A percentile compares a stretch with the other conserved stretches of the same genome.
Conservation (phyloP, 1,140 invertebrate species). For the Macrotrachela quadricornifera region DNA sequence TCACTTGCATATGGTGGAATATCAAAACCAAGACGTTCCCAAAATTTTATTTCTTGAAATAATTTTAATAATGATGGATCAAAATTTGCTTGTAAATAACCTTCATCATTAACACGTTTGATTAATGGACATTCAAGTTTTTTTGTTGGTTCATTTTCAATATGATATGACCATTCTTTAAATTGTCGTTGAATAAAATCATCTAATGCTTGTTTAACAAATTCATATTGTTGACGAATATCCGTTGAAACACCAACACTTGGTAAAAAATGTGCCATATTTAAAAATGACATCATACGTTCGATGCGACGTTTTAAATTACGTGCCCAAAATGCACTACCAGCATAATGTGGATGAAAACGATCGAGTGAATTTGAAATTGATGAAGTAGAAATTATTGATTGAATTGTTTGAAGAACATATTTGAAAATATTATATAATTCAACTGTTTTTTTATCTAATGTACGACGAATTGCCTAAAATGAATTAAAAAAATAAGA, state of each 20-base stretch:
- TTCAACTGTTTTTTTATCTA: constrained; percentile 36
- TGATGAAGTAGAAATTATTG: no score
- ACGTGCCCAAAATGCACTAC: constrained; percentile 41
- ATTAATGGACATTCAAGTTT: constrained; percentile 48
- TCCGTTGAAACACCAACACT: constrained; percentile 46
- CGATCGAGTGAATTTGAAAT: no score
- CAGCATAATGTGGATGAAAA: constrained; percentile 43
- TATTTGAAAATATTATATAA: constrained; percentile 51
- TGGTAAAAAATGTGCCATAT: constrained; percentile 47
- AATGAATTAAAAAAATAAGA: constrained; percentile 1
- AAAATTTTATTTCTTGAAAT: constrained; percentile 45
- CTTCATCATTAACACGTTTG: constrained; percentile 37
- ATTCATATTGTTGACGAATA: constrained; percentile 41
- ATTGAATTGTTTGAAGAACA: constrained; percentile 50
- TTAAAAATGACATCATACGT: constrained; percentile 34
- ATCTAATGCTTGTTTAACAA: constrained; percentile 42
- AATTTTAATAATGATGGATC: constrained; percentile 40
- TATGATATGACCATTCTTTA: constrained; percentile 39
- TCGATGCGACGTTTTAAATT: constrained; percentile 41
- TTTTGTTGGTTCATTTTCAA: constrained; percentile 37
- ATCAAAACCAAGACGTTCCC: constrained; percentile 42
- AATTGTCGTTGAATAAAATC: constrained; percentile 40
- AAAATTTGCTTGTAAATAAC: constrained; percentile 54
- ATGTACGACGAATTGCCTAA: constrained; percentile 33
- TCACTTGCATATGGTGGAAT: constrained; percentile 39